Conservation (phyloP, 2,113 vertebrate species). For the cat (Felis catus) region F.catus_Fca126_mat1.0 CM031421.1:59423501-59424000, state of each 20-base stretch:
- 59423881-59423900: slow-evolving; percentile 24
- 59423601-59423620: not conserved
- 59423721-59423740: not conserved
- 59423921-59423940: not conserved
- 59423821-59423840: slow-evolving; percentile 29
- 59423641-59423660: slow-evolving; percentile 13
- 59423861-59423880: not conserved
- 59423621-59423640: not conserved
- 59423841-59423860: slow-evolving; percentile 5
- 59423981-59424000: not conserved
- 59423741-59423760: slow-evolving; percentile 16
- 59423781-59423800: slow-evolving; percentile 33
- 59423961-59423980: not conserved
- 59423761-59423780: slow-evolving; percentile 35
- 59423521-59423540: not conserved
- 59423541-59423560: not conserved
- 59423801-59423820: slow-evolving; percentile 27
- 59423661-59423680: not conserved
- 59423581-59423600: not conserved
- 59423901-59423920: not conserved
- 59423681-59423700: not conserved
- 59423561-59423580: not conserved
- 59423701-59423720: not conserved
- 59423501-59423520: not conserved
- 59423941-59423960: not conserved